A percentile compares a stretch with the other conserved stretches of the same genome.
Conservation (phyloP, 2,888 invertebrate genomes). For the Hoplodrina blanda region DNA sequence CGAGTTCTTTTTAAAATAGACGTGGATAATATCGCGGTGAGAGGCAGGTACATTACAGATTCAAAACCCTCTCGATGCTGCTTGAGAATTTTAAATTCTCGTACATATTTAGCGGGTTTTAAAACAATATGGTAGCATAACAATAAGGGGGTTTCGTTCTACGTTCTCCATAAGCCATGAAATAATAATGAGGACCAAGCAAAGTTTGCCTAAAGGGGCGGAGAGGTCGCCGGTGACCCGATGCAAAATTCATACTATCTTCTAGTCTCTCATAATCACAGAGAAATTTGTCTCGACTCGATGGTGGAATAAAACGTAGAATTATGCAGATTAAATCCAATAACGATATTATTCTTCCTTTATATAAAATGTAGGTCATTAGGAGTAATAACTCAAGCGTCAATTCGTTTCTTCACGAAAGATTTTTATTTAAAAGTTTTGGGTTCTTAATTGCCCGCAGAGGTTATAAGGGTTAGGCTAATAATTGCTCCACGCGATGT, state of each 20-base stretch:
- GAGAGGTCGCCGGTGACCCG: slow-evolving; percentile 14
- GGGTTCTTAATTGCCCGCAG: slow-evolving; percentile 24
- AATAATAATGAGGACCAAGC: slow-evolving; percentile 36
- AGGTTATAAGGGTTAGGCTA: background rate
- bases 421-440: slow-evolving; percentile 25
- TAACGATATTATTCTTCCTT: slow-evolving; percentile 34
- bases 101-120: slow-evolving; percentile 2
- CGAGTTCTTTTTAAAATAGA: slow-evolving; percentile 19
- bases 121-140: slow-evolving; percentile 48
- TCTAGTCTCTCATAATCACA: slow-evolving; percentile 31
- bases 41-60: slow-evolving; percentile 26
- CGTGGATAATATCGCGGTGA: slow-evolving; percentile 9
- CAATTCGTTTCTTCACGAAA: slow-evolving; percentile 18
- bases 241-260: slow-evolving; percentile 62
- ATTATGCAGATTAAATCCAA: slow-evolving; percentile 41
- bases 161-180: slow-evolving; percentile 29
- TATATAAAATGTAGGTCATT: slow-evolving; percentile 48
- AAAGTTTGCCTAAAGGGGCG: slow-evolving; percentile 14
- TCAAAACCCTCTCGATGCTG: slow-evolving; percentile 21
- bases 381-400: slow-evolving; percentile 30
- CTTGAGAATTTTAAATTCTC: slow-evolving; percentile 41
- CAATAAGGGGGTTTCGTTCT: slow-evolving; percentile 40
- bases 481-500: slow-evolving; percentile 6
- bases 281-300: slow-evolving; percentile 11
- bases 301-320: slow-evolving; percentile 27